These are phyloP conservation scores for Euplagia quadripunctaria DNA, from an alignment of 2,888 invertebrate species.

Conservation along the genomic window DNA sequence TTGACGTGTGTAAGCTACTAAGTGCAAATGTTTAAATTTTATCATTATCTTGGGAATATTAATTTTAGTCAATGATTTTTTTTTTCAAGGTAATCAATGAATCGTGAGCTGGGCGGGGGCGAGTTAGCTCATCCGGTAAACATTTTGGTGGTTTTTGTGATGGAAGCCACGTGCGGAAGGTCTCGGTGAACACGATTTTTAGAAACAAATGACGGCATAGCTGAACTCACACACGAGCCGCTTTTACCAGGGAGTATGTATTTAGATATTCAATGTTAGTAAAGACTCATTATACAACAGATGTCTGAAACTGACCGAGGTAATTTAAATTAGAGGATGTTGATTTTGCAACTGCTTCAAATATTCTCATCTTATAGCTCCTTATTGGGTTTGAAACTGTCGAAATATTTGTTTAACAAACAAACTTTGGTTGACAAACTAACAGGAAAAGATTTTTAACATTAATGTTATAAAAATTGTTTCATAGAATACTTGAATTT, in stretches of 20 bases:
- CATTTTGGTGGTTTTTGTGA: conserved; percentile 85
- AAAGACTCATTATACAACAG: conserved; percentile 3
- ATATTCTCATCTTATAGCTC: not conserved
- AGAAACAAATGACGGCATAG: conserved; percentile 79
- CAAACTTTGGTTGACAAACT: no score
- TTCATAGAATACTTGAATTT: no score
- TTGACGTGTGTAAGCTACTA: conserved; percentile 52
- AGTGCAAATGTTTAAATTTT: conserved; percentile 63
- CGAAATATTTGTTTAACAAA: no score
- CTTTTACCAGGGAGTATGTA: conserved; percentile 44
- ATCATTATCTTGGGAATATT: conserved; percentile 73
- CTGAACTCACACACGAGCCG: conserved; percentile 37
- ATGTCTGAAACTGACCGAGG: not conserved
- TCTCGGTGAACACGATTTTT: conserved; percentile 79
- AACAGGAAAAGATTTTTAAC: no score
- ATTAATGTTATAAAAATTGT: no score
- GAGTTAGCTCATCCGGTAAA: conserved; percentile 85
- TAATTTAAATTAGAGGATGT: not conserved
- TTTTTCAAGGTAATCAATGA: conserved; percentile 84
- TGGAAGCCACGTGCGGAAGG: conserved; percentile 76
- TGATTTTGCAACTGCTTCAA: not conserved
- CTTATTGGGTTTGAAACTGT: no score
- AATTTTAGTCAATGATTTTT: conserved; percentile 82
- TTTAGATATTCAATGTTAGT: not conserved
- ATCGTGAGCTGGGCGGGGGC: conserved; percentile 82